Base-by-base conservation (phyloP, 2,888 invertebrate genomes). In the Diplazon laetatorius region DNA sequence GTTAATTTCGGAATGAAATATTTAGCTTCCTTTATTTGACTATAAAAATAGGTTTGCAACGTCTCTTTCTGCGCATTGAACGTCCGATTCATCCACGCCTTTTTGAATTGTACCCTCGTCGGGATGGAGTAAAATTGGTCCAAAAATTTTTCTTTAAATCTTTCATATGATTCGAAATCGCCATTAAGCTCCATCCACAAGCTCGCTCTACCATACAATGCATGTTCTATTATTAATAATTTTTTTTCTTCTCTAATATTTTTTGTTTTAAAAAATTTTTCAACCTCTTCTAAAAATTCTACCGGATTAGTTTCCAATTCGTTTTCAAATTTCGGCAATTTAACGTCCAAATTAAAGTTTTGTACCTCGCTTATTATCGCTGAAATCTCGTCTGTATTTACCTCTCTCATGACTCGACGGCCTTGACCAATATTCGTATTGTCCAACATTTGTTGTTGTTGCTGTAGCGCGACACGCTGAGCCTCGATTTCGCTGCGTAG, bases 111-210 rank as follows among this genome's bases (percentile, higher is more conserved):
- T 2, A 65, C 46, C 18, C 65, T 44, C 9, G 50, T 55, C 16
- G 73, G 48, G 35, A 57, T 25, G 14, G 20, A 46, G 12, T 74
- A 74, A 59, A 74, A 74, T 37, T 74, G 20, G 2, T 9, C 16
- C 20, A 46, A 6, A 48, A 65, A 74, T 0, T 16, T 46, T 57
- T 37, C 39, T 18, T 46, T 44, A 46, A 74, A 74, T 16, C 39
- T 10, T 30, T 62, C 30, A 62, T 37, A 71, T 37, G 37, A 18
- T 16, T 37, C 50, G 9, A 71, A 18, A 50, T 18, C 20, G 14
- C 16, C 2, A 2, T 42, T 10, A 3, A 42, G 10, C 10, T 42
- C 42, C 42, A 42, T 42, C 42, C 42, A 42, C 42, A 42, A 42
- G 42, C 42, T 42, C 42, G 42, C 42, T 42, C 42, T 42, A 42